Evolutionary conservation across 1,140 invertebrate genomes (phyloP).

Genomic region (Oedothorax gibbosus): DNA sequence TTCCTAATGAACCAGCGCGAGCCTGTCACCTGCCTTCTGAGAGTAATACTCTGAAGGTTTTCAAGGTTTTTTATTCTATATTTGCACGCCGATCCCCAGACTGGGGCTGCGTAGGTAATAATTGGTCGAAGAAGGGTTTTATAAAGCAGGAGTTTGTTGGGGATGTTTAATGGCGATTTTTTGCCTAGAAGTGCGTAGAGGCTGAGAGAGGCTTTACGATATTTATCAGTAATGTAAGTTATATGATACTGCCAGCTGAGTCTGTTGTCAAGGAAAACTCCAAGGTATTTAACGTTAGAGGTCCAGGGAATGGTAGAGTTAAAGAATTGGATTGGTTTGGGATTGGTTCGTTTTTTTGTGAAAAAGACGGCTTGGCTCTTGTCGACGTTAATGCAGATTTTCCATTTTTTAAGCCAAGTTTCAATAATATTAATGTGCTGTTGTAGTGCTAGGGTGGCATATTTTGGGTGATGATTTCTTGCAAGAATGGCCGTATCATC

Average conservation of each 20-base stretch:
- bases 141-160: background rate
- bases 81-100: background rate
- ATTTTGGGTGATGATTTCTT: background rate
- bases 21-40: too few relatives aligned
- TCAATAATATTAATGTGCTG: background rate
- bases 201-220: background rate
- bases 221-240: background rate
- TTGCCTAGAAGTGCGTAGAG: background rate
- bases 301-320: background rate
- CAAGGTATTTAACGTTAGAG: background rate
- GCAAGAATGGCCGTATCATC: background rate
- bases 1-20: too few relatives aligned
- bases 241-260: background rate
- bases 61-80: background rate
- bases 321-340: background rate
- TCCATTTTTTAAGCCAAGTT: background rate
- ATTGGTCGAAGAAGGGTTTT: background rate
- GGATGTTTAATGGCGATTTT: background rate
- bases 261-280: background rate
- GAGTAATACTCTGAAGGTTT: too few relatives aligned
- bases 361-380: background rate
- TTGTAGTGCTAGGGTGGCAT: background rate
- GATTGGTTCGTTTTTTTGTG: background rate
- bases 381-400: background rate
- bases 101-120: background rate